Base-by-base conservation (phyloP, 2,797 vertebrate genomes). In the Cyclopterus lumpus region DNA sequence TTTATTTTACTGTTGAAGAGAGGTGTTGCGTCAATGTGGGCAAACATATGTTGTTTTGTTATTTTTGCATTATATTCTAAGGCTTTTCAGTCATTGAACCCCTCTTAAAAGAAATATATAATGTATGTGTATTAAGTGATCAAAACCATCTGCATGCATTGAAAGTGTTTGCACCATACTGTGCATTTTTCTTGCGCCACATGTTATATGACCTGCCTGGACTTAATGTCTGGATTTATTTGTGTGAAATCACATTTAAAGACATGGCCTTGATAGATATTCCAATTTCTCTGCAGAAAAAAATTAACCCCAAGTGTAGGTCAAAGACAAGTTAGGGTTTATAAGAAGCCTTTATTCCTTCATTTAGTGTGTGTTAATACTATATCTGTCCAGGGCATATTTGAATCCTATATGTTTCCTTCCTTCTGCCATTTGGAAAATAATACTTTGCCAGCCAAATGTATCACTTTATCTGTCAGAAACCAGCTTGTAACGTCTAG, bases 161-260 rank as follows among this genome's bases (percentile, higher is more conserved):
- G 67, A 79, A 67, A 65, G 26, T 2, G 0, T 62, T 61, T 53
- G 46, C 60, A 67, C 53, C 8, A 73, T 36, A 24, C 58, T 30
- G 12, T 68, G n/a, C 16, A 32, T 53, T 49, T 58, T 12, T 77
- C 6, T 36, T 38, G 0, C 15, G 46, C 44, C 22, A 53, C 38
- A 58, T 20, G 24, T 34, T 59, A 24, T 66, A 59, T 68, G n/a
- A n/a, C 55, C 28, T 60, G 16, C 30, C 30, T 65, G 26, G 14
- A 36, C 32, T 38, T 75, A 60, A 72, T 61, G 18, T 63, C 61
- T 76, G 24, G 71, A 68, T 51, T 63, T 76, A 20, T 60, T 3
- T 24, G 53, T 54, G 51, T 68, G 51, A 81, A 84, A 77, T 71
- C 48, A 28, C 54, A 77, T 71, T 69, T 66, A 71, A 77, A 73